Evolutionary conservation across 2,888 invertebrate genomes (phyloP), one percentile per base, ranked within the genome.

Genomic region (Kryphioiulus occultus): DNA sequence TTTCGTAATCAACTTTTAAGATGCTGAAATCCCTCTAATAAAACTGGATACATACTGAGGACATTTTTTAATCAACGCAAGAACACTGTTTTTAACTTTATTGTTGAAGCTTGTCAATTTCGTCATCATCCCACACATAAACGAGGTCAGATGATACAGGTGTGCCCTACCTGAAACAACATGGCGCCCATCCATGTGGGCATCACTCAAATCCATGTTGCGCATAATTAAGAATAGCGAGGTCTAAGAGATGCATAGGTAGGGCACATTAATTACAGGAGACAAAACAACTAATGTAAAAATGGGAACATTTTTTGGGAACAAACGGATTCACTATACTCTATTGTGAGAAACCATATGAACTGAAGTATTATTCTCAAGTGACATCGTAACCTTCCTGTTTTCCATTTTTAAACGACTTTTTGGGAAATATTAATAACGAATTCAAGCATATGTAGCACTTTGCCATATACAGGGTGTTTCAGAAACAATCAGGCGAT

Each of bases 121-220:
- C 78, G 78, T 30, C 26, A 78, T 30, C 78, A 78, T 78, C 78
- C 78, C 78, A 78, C 78, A 78, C 2, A 30, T 32, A 78, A 78
- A 32, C 17, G 12, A 32, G 78, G 78, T 30, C 78, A 78, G 78
- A 78, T 17, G 15, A 30, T 30, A 78, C 78, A 78, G 78, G 78
- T 78, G 78, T 26, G 30, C 30, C 78, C 78, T 17, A 78, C 15
- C 78, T 78, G 30, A 78, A 78, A 10, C 30, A 32, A 17, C 78
- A 78, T 78, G 78, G 78, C 32, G 30, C 78, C 30, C 30, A 78
- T 32, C 78, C 78, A 78, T 68, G 22, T 68, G 12, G 59, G 59
- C 19, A 68, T 22, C 22, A 68, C 22, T 68, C 9, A 68, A 68
- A 22, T 68, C 7, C 22, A 68, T 78, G 30, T 78, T 78, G 30